Percentiles rank a stretch among this genome's conserved stretches.
Conservation (phyloP, 2,797 vertebrate genomes). For the Halcyon leucocephala region DNA sequence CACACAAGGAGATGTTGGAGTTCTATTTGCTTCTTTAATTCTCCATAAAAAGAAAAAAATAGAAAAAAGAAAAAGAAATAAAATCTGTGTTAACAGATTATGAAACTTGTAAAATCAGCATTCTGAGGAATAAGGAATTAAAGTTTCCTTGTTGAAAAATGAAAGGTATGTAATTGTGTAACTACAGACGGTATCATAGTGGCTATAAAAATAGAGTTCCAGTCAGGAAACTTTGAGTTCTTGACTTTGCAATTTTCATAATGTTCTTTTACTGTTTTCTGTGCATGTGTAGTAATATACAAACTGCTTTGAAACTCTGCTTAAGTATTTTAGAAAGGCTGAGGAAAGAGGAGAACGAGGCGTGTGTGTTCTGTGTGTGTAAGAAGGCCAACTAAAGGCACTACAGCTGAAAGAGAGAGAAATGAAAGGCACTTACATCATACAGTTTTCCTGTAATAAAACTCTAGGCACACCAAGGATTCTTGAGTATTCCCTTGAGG, state of each 20-base stretch:
- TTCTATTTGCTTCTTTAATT: background rate
- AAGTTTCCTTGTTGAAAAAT: background rate
- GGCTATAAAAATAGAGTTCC: background rate
- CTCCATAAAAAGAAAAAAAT: background rate
- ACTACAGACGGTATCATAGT: background rate
- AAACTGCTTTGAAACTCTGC: background rate
- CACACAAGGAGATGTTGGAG: background rate
- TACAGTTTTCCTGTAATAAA: constrained; percentile 27
- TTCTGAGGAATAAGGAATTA: background rate
- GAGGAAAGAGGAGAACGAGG: background rate
- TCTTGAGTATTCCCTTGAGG: constrained; percentile 10
- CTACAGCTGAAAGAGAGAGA: background rate
- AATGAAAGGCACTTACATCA: constrained; percentile 24
- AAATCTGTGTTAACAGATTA: background rate
- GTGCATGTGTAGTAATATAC: background rate
- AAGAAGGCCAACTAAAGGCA: background rate
- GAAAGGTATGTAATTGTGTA: background rate
- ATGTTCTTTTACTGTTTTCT: background rate
- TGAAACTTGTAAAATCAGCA: background rate
- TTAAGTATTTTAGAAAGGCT: background rate
- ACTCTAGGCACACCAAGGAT: background rate
- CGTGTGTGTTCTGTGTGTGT: background rate
- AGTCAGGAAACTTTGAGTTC: background rate
- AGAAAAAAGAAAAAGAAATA: background rate
- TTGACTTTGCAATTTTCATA: background rate